Percentiles rank a stretch among this genome's conserved stretches.
Evolutionary conservation across 2,113 vertebrate genomes (phyloP).

Genomic region (Ptilorrhoa leucosticta): DNA sequence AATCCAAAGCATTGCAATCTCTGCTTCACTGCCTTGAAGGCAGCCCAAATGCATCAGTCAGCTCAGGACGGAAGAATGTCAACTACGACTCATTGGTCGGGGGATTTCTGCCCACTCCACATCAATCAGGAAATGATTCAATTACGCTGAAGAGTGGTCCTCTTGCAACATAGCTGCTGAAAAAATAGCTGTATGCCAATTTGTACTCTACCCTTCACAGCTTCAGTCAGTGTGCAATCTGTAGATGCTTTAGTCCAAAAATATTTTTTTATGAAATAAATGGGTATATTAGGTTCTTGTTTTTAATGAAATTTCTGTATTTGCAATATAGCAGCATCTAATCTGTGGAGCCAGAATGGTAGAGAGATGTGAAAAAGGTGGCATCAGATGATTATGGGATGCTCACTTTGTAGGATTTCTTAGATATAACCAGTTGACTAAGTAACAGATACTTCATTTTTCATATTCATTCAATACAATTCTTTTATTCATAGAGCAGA

Average conservation of each 20-base stretch:
- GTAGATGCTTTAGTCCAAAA: not conserved
- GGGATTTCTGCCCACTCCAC: not conserved
- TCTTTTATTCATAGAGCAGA: not conserved
- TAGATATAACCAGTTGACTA: not conserved
- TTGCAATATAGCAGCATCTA: not conserved
- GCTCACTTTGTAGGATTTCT: not conserved
- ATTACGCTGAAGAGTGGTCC: not conserved
- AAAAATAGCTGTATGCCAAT: not conserved
- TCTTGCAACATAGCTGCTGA: not conserved
- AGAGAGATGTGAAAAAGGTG: not conserved
- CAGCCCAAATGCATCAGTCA: not conserved
- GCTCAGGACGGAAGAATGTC: not conserved
- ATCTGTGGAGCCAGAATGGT: not conserved
- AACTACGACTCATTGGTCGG: fast-evolving
- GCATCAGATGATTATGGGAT: not conserved
- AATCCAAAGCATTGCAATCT: not conserved
- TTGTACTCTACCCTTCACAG: not conserved
- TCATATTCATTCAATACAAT: not conserved
- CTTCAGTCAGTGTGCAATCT: not conserved
- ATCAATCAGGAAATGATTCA: not conserved
- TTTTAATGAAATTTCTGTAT: not conserved
- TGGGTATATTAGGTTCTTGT: not conserved
- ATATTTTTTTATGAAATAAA: not conserved
- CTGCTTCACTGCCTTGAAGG: not conserved
- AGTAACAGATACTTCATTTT: not conserved